Evolutionary conservation across 1,140 invertebrate genomes (phyloP).

Genomic region (Oppia nitens): DNA sequence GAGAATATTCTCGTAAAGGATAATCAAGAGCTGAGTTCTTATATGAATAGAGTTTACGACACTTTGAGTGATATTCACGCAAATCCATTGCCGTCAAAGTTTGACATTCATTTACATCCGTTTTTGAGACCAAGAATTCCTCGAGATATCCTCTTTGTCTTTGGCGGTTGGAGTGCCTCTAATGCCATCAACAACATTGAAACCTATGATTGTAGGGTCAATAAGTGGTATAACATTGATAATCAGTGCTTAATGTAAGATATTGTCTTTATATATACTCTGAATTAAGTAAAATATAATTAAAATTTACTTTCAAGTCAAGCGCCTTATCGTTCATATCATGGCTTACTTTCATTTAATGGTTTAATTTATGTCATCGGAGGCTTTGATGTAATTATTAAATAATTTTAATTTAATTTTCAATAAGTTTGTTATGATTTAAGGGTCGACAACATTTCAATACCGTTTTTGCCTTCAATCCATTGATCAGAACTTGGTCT

Average conservation of each 20-base stretch:
- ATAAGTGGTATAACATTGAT: constrained; percentile 39
- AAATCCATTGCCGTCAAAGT: constrained; percentile 1
- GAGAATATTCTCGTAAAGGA: not conserved
- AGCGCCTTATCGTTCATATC: constrained; percentile 41
- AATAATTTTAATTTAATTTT: not conserved
- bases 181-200: constrained; percentile 58
- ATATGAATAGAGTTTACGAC: not conserved
- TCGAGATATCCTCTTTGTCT: constrained; percentile 47
- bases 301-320: constrained; percentile 1
- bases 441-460: constrained; percentile 44
- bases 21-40: not conserved
- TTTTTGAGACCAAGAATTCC: constrained; percentile 44
- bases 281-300: not conserved
- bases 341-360: constrained; percentile 47
- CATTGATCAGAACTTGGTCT: constrained; percentile 41
- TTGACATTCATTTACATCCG: constrained; percentile 25
- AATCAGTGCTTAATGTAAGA: constrained; percentile 39
- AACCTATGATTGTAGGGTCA: constrained; percentile 44
- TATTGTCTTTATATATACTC: not conserved
- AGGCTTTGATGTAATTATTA: constrained; percentile 40
- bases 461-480: constrained; percentile 46
- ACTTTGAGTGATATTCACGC: not conserved
- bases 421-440: not conserved
- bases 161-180: constrained; percentile 60
- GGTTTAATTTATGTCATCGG: constrained; percentile 56